A percentile compares a stretch with the other conserved stretches of the same genome.
These are phyloP conservation scores for Forbesichthys papilliferus DNA, from an alignment of 2,113 vertebrate genomes.

Conservation along the genomic window DNA sequence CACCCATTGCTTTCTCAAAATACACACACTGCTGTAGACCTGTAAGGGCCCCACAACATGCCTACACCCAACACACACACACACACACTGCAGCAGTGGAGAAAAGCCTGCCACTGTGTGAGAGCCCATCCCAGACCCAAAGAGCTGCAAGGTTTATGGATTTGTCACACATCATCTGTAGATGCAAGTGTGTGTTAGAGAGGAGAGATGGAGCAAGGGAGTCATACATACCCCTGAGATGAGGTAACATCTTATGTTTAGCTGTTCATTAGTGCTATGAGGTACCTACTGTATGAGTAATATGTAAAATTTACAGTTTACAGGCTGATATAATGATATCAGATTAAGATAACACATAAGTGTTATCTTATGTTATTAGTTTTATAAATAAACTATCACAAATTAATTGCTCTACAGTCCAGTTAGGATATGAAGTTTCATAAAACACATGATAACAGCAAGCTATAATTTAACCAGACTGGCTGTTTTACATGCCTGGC, in stretches of 20 bases:
- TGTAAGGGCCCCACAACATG: background rate
- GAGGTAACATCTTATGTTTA: too few relatives aligned
- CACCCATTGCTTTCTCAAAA: background rate
- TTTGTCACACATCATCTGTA: background rate
- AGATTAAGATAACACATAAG: background rate
- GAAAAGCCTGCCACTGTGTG: background rate
- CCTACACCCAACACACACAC: background rate
- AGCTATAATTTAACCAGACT: too few relatives aligned
- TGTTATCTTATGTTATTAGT: too few relatives aligned
- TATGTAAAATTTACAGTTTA: background rate
- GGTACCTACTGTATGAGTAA: background rate
- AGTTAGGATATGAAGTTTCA: too few relatives aligned
- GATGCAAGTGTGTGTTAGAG: background rate
- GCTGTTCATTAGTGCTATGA: background rate
- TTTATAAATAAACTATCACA: too few relatives aligned
- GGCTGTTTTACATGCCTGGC: too few relatives aligned
- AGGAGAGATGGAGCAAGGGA: background rate
- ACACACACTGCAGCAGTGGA: background rate
- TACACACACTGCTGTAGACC: background rate
- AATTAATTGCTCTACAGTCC: too few relatives aligned
- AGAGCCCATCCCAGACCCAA: conserved; percentile 2
- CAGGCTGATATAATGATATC: background rate
- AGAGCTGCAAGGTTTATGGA: background rate
- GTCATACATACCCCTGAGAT: background rate
- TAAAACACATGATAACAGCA: too few relatives aligned